Conservation (phyloP, 2,888 invertebrate species). For the Nesidiocoris tenuis region DNA sequence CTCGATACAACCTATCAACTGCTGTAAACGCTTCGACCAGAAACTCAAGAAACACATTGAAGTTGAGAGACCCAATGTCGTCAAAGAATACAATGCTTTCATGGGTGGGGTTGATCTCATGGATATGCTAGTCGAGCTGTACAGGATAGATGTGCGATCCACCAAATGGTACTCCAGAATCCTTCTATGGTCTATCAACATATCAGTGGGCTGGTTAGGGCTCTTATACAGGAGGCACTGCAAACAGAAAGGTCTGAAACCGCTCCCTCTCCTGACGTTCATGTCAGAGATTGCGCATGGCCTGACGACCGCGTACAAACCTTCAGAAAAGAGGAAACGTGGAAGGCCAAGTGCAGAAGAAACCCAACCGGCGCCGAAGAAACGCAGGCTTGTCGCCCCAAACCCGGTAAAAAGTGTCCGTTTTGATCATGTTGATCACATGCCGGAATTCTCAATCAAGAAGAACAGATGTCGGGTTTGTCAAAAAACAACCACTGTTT, state of each 20-base stretch:
- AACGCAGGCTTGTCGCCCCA: conserved; percentile 11
- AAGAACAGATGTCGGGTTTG: conserved; percentile 28
- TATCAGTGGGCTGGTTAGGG: conserved; percentile 49
- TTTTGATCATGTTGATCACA: conserved; percentile 35
- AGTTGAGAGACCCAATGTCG: conserved; percentile 49
- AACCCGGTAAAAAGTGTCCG: conserved; percentile 14
- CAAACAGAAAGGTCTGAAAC: conserved; percentile 19
- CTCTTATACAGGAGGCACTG: conserved; percentile 44
- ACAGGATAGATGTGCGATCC: conserved; percentile 51
- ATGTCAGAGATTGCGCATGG: conserved; percentile 5
- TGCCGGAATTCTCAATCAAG: conserved; percentile 7
- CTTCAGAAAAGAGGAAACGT: conserved; percentile 5
- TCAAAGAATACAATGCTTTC: conserved; percentile 51
- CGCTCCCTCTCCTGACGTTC: not conserved
- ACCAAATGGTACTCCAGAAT: conserved; percentile 51
- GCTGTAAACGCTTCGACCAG: conserved; percentile 50
- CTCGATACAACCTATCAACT: conserved; percentile 49
- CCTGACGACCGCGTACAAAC: conserved; percentile 18
- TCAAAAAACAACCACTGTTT: not conserved
- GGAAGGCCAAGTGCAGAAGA: conserved; percentile 23
- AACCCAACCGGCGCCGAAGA: conserved; percentile 5
- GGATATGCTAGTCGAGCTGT: conserved; percentile 52
- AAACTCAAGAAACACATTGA: conserved; percentile 43
- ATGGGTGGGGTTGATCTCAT: conserved; percentile 53
- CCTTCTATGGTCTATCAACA: conserved; percentile 48